Percentiles rank a stretch among this genome's conserved stretches.
phyloP scores from a whole-genome alignment of 2,113 vertebrate genomes.

The Mustelus asterias region DNA sequence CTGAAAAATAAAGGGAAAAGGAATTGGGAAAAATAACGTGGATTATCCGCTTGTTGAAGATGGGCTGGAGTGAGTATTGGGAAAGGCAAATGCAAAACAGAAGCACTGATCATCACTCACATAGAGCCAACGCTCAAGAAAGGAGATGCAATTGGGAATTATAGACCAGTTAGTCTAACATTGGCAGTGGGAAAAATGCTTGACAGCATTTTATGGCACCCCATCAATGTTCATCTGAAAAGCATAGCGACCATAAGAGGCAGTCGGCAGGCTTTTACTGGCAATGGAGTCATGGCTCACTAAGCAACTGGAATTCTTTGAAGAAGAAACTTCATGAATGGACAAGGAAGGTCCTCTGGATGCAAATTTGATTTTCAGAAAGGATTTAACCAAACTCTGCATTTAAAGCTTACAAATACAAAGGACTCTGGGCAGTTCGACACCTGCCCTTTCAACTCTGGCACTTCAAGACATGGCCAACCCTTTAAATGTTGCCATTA shows the following conservation, averaged over 20 bases:
- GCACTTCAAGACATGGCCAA: not conserved
- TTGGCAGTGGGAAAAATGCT: slow-evolving; percentile 22
- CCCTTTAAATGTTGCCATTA: not conserved
- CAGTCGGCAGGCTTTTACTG: slow-evolving; percentile 3
- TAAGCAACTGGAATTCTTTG: slow-evolving; percentile 31
- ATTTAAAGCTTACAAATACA: not conserved
- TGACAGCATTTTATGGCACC: slow-evolving; percentile 20
- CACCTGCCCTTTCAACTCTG: not conserved
- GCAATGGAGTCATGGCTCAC: slow-evolving; percentile 14
- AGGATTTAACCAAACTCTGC: not conserved
- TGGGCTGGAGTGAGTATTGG: not conserved
- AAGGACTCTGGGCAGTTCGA: not conserved
- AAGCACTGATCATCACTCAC: not conserved
- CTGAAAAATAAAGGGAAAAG: not conserved
- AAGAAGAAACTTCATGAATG: not conserved
- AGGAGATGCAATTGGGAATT: slow-evolving; percentile 21
- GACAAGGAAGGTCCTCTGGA: not conserved
- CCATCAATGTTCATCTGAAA: slow-evolving; percentile 33
- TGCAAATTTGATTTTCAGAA: not conserved
- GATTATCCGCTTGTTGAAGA: not conserved
- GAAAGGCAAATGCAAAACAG: not conserved
- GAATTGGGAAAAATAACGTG: not conserved
- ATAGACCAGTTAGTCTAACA: slow-evolving; percentile 35
- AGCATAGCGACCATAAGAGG: not conserved
- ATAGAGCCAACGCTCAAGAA: not conserved